Percentiles rank a stretch among this genome's conserved stretches.
These are phyloP conservation scores for Drosophila pseudoobscura DNA, from an alignment of 1,140 invertebrate genomes.

Conservation along the genomic window DNA sequence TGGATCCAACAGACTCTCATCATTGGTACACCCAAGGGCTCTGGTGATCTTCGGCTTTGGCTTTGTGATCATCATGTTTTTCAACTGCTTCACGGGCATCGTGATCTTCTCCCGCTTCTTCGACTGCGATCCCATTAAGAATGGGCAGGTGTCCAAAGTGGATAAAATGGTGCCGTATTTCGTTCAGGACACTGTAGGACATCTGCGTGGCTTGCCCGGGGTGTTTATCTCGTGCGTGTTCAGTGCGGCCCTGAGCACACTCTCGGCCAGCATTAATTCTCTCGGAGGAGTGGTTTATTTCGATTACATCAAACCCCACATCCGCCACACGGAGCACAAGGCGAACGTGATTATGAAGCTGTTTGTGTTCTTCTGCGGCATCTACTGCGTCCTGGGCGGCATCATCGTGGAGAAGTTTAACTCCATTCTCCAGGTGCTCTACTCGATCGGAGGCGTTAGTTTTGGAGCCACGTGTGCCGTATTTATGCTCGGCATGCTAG, in stretches of 20 bases:
- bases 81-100: slow-evolving; percentile 88
- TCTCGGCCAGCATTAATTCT: slow-evolving; percentile 89
- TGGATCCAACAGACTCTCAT: too few relatives aligned
- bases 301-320: slow-evolving; percentile 86
- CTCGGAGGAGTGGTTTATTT: slow-evolving; percentile 90
- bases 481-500: slow-evolving; percentile 90
- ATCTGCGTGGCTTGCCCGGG: slow-evolving; percentile 86
- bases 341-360: slow-evolving; percentile 87
- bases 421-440: slow-evolving; percentile 86
- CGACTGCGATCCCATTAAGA: slow-evolving; percentile 88
- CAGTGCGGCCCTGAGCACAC: slow-evolving; percentile 89
- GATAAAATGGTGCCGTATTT: slow-evolving; percentile 87
- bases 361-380: slow-evolving; percentile 85
- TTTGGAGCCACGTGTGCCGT: slow-evolving; percentile 88
- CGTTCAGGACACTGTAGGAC: slow-evolving; percentile 86
- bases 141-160: slow-evolving; percentile 70
- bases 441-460: slow-evolving; percentile 86
- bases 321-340: slow-evolving; percentile 84
- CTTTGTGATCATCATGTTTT: slow-evolving; percentile 84
- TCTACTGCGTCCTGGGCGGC: slow-evolving; percentile 86
- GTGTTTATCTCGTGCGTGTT: slow-evolving; percentile 89
- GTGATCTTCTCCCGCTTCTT: slow-evolving; percentile 89
- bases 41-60: slow-evolving; percentile 84
- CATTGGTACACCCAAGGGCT: slow-evolving; percentile 62
- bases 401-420: slow-evolving; percentile 87